Evolutionary conservation across 2,797 vertebrate species (phyloP), one percentile per base, ranked within the genome.

Genomic region (Protonibea diacanthus): DNA sequence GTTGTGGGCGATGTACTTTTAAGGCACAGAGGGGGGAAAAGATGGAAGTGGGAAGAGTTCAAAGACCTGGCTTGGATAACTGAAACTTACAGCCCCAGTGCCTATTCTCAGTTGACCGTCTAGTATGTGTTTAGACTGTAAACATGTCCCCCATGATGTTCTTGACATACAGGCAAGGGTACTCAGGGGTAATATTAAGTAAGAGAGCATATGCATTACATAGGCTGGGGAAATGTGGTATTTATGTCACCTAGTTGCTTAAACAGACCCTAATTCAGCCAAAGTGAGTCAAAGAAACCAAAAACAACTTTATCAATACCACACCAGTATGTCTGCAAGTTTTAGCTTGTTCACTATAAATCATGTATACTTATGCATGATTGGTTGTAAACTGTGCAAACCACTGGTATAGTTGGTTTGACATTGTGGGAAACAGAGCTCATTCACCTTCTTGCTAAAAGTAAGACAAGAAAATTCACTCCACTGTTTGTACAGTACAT

Each of bases 11-110:
- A 9, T 56, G 49, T 61, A 51, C 40, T 71, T 80, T 76, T 78
- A 91, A 90, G 83, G 86, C 77, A 89, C 84, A 78, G 33, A 61
- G 40, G 64, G 25, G 60, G 27, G 4, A 63, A 59, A 60, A 7
- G 27, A 64, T 13, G n/a, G 53, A 45, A 40, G 4, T 51, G 38
- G 47, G 58, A 52, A 52, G 29, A 51, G 59, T 69, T 66, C 13
- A 63, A 68, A 64, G 47, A 9, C 44, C 42, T 21, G n/a, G 38
- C 8, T 75, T 59, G n/a, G 25, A 66, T 2, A 52, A 65, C 27
- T 25, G 33, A 21, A 60, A 71, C 51, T 80, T n/a, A 47, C 51
- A 61, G 56, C 40, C 27, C 20, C 45, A 38, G 21, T 38, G 38
- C 20, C 18, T 70, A 47, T 57, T 81, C 65, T 88, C 58, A 81